Conservation (phyloP, 2,888 invertebrate species). For the Melangyna quadrimaculata region DNA sequence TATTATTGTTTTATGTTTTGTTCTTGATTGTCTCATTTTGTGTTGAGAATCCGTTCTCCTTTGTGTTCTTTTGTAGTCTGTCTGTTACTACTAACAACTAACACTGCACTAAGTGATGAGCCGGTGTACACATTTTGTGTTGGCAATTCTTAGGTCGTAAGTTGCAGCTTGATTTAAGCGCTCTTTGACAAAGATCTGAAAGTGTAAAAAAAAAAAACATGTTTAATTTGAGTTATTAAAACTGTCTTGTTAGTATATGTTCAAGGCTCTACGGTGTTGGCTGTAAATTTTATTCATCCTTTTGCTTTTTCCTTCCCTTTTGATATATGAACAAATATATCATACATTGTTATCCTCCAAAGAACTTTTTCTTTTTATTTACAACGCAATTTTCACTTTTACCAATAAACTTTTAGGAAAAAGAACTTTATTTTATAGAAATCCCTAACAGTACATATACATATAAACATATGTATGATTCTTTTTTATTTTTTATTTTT, state of each 20-base stretch:
- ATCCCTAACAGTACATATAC: constrained; percentile 1
- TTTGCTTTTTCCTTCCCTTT: neutral
- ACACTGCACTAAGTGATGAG: too few species aligned
- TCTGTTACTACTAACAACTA: too few species aligned
- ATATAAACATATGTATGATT: neutral
- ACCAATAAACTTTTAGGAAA: constrained; percentile 45
- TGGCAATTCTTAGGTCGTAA: too few species aligned
- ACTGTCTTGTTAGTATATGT: neutral
- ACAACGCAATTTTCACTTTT: constrained; percentile 62
- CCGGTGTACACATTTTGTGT: too few species aligned
- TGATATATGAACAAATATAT: neutral
- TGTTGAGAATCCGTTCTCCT: too few species aligned
- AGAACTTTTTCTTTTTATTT: constrained; percentile 59
- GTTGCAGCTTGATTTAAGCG: too few species aligned
- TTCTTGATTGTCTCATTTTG: too few species aligned
- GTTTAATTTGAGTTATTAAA: neutral
- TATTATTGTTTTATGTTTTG: too few species aligned
- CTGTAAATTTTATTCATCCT: neutral
- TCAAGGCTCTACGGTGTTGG: neutral
- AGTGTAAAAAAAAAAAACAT: neutral
- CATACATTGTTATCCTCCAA: constrained; percentile 27
- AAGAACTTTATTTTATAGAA: constrained; percentile 43
- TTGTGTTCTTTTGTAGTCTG: too few species aligned
- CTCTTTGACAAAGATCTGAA: too few species aligned
- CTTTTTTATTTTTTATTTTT: constrained; percentile 8